phyloP scores from a whole-genome alignment of 2,888 invertebrate genomes.

The Trissoscelio sp. region DNA sequence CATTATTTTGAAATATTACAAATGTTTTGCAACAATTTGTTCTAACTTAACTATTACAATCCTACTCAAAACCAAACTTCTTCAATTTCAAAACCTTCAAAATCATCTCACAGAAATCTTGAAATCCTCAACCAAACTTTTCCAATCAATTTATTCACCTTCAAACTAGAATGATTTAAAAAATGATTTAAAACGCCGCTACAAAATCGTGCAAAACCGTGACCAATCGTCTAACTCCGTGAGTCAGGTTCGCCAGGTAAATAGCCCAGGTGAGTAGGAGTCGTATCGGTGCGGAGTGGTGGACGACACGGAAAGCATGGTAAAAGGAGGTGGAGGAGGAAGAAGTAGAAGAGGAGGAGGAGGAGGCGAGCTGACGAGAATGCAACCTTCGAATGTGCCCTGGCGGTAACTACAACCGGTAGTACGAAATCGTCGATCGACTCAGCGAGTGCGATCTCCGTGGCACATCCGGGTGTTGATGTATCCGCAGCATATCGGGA shows the following conservation, averaged over 20 bases:
- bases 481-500: not conserved
- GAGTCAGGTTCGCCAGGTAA: conserved; percentile 66
- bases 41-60: too few species aligned
- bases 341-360: conserved; percentile 47
- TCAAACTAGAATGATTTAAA: too few species aligned
- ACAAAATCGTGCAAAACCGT: conserved; percentile 56
- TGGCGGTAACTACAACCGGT: conserved; percentile 73
- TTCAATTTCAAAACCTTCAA: too few species aligned
- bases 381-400: conserved; percentile 78
- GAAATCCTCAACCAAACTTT: too few species aligned
- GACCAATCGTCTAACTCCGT: conserved; percentile 50
- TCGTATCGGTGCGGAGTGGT: conserved; percentile 55
- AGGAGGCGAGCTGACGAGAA: conserved; percentile 70
- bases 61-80: too few species aligned
- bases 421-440: conserved; percentile 75
- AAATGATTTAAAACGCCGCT: too few species aligned
- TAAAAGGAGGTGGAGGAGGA: conserved; percentile 54
- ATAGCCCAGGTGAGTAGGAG: conserved; percentile 68
- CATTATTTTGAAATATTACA: too few species aligned
- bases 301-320: conserved; percentile 49
- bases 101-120: too few species aligned
- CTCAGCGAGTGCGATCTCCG: conserved; percentile 64
- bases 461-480: conserved; percentile 28
- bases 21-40: too few species aligned
- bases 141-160: too few species aligned